Conservation (phyloP, 35 echinoderm and acorn worm genomes). For the Holothuria glaberrima region DNA sequence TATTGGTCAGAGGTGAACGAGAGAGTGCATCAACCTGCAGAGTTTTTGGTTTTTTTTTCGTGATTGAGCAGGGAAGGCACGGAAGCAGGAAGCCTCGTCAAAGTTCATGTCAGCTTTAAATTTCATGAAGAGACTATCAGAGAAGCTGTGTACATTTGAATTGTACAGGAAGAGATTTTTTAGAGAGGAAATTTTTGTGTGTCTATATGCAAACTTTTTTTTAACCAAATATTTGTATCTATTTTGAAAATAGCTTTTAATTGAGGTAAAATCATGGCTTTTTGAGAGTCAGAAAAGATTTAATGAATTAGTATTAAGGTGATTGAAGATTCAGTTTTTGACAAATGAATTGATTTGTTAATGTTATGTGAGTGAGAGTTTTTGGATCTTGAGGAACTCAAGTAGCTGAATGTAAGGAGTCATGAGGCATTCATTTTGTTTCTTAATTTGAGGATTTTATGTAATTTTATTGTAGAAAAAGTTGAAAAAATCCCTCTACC, state of each 20-base stretch:
- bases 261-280: neutral
- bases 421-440: neutral
- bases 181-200: constrained; percentile 19
- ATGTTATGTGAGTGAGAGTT: neutral
- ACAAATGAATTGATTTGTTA: neutral
- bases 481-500: no score
- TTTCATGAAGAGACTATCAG: neutral
- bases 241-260: constrained; percentile 3
- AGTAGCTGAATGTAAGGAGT: neutral
- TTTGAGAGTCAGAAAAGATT: neutral
- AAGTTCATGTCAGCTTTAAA: neutral
- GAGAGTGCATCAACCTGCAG: neutral
- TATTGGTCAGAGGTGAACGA: neutral
- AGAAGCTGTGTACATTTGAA: constrained; percentile 22
- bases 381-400: neutral
- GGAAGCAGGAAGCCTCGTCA: neutral
- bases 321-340: neutral
- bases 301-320: neutral
- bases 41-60: no score
- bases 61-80: neutral
- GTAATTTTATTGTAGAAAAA: no score
- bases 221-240: constrained; percentile 13
- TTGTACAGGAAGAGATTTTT: neutral
- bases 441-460: no score
- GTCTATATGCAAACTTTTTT: constrained; percentile 53